A percentile compares a stretch with the other conserved stretches of the same genome.
Conservation (phyloP, 2,797 vertebrate species). For the Neomorphus geoffroyi region DNA sequence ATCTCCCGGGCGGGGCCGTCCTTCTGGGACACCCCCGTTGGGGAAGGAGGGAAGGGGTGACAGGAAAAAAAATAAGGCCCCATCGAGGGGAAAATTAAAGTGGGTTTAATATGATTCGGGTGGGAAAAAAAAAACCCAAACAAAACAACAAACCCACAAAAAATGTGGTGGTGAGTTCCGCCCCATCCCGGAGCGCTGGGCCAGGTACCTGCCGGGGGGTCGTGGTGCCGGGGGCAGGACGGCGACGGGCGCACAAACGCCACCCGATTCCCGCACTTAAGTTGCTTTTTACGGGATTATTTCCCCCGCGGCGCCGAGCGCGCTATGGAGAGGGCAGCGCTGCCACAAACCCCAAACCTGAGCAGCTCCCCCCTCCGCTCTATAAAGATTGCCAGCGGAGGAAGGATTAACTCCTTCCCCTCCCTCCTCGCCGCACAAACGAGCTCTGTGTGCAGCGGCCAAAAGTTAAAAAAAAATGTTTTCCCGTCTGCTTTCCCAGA, state of each 20-base stretch:
- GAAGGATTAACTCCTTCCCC: neutral
- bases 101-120: neutral
- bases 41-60: too few relatives aligned
- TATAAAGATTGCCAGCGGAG: neutral
- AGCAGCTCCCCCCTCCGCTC: neutral
- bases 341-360: neutral
- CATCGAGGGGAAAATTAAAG: neutral
- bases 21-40: neutral
- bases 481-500: neutral
- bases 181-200: constrained; percentile 18
- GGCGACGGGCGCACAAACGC: neutral
- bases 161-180: too few relatives aligned
- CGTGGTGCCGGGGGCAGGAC: too few relatives aligned
- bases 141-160: too few relatives aligned
- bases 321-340: neutral
- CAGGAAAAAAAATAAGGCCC: constrained; percentile 43
- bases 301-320: neutral
- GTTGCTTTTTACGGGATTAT: neutral
- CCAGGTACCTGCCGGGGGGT: constrained; percentile 40
- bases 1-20: neutral
- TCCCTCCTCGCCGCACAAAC: neutral
- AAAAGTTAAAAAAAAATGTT: constrained; percentile 15
- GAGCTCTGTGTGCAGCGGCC: neutral
- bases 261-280: neutral
- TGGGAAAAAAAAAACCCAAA: too few relatives aligned